Conservation (phyloP, 2,113 vertebrate genomes). For the Chaetops frenatus region DNA sequence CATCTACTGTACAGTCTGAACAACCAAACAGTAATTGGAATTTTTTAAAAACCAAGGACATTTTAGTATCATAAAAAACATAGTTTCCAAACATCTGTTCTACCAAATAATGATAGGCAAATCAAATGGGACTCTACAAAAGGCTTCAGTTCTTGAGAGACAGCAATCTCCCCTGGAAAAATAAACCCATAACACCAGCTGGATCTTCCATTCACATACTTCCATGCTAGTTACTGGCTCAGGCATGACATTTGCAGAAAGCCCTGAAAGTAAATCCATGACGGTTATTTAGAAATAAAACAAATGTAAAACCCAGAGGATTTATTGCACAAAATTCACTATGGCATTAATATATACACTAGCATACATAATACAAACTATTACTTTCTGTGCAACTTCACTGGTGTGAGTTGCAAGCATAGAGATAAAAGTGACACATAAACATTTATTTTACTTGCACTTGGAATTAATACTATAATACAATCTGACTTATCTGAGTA, state of each 20-base stretch:
- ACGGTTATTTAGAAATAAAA: not conserved
- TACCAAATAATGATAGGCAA: not conserved
- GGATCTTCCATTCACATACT: not conserved
- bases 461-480: not conserved
- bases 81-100: not conserved
- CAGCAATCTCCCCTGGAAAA: not conserved
- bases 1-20: not conserved
- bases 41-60: accelerated
- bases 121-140: not conserved
- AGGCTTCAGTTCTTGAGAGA: not conserved
- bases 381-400: not conserved
- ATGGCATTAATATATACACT: not conserved
- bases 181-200: not conserved
- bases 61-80: not conserved
- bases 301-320: not conserved
- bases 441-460: not conserved
- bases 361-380: not conserved
- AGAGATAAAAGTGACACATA: not conserved
- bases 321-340: not conserved
- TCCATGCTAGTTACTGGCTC: not conserved
- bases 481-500: not conserved
- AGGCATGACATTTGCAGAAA: not conserved
- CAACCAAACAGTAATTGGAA: not conserved
- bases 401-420: not conserved
- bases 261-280: not conserved